phyloP scores from a whole-genome alignment of 2,113 vertebrate species.

The Campylorhamphus procurvoides region DNA sequence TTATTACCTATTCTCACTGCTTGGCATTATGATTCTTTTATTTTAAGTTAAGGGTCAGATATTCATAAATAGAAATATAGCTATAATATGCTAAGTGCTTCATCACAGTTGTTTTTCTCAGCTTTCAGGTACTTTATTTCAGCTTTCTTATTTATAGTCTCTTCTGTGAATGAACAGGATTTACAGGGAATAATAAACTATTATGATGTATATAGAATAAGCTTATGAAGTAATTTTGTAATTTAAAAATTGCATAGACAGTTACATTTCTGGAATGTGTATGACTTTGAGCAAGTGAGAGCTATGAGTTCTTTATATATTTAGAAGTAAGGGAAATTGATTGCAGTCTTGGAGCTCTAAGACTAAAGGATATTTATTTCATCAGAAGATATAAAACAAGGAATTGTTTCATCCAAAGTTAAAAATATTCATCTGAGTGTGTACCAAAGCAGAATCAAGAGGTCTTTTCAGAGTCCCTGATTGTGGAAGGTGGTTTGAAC shows the following conservation, averaged over 20 bases:
- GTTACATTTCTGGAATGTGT: neutral
- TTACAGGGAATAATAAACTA: neutral
- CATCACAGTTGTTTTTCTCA: neutral
- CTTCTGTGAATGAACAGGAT: neutral
- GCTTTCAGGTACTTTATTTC: constrained; percentile 2
- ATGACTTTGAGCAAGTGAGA: neutral
- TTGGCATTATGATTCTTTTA: neutral
- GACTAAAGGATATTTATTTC: neutral
- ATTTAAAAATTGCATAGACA: neutral
- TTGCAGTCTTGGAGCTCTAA: neutral
- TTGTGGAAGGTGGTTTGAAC: neutral
- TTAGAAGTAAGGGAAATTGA: neutral
- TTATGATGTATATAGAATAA: neutral
- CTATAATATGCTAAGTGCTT: constrained; percentile 4
- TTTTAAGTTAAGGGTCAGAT: neutral
- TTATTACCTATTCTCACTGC: neutral
- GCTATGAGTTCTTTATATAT: neutral
- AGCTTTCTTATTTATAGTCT: neutral
- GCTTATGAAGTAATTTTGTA: neutral
- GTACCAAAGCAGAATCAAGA: neutral
- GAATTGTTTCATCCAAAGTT: neutral
- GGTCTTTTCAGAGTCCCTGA: neutral
- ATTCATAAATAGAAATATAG: neutral
- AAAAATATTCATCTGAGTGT: neutral
- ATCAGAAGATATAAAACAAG: neutral